Evolutionary conservation across 2,888 invertebrate species (phyloP).

Genomic region (Plemyria rubiginata): DNA sequence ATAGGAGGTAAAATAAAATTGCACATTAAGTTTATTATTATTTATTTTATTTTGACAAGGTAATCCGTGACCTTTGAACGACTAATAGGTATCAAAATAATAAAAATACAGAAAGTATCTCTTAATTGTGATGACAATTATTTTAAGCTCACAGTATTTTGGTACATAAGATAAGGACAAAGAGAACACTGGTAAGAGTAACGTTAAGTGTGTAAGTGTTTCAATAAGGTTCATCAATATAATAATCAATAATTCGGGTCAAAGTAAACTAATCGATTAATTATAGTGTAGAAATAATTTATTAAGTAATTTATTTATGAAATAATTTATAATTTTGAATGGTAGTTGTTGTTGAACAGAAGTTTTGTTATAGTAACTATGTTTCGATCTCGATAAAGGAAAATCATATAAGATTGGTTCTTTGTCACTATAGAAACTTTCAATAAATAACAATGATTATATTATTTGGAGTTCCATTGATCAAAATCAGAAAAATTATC

Average conservation of each 20-base stretch:
- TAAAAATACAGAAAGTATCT: constrained; percentile 77
- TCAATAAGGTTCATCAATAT: not conserved
- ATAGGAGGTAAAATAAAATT: constrained; percentile 48
- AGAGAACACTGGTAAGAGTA: not conserved
- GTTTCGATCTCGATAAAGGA: no score
- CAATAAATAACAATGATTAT: no score
- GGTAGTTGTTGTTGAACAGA: not conserved
- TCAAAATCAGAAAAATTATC: constrained; percentile 30
- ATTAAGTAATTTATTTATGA: no score
- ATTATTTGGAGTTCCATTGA: not conserved
- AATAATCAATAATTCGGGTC: not conserved
- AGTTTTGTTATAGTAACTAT: no score
- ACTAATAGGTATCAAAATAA: constrained; percentile 82
- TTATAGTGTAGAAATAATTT: not conserved
- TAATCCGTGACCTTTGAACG: constrained; percentile 82
- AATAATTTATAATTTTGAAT: no score
- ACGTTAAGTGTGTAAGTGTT: not conserved
- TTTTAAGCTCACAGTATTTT: constrained; percentile 64
- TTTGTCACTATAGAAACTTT: no score
- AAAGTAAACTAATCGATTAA: not conserved
- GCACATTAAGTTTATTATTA: constrained; percentile 68
- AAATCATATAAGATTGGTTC: no score
- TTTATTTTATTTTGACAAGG: constrained; percentile 83
- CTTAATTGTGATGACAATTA: constrained; percentile 72
- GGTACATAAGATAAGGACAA: constrained; percentile 54